These are phyloP conservation scores for Maniola hyperantus DNA, from an alignment of 2,888 invertebrate genomes.

Conservation along the genomic window DNA sequence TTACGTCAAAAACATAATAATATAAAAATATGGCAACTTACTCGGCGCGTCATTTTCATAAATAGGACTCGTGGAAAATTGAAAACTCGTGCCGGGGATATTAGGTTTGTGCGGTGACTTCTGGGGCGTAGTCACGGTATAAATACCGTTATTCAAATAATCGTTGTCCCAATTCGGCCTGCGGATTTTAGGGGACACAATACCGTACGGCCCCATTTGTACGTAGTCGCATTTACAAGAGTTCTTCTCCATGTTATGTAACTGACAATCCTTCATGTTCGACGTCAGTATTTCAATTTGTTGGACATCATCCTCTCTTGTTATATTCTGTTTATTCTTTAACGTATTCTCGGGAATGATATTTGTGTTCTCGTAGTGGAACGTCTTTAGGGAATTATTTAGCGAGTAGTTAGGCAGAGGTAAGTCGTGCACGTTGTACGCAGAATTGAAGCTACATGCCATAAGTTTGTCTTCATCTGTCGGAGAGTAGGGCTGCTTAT, in stretches of 20 bases:
- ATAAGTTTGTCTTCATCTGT: constrained; percentile 78
- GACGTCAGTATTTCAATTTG: constrained; percentile 74
- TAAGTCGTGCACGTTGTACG: constrained; percentile 71
- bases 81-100: constrained; percentile 73
- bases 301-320: constrained; percentile 74
- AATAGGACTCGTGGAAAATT: constrained; percentile 72
- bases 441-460: constrained; percentile 69
- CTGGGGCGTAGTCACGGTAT: constrained; percentile 73
- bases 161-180: constrained; percentile 72
- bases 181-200: constrained; percentile 68
- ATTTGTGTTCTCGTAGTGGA: constrained; percentile 77
- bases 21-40: constrained; percentile 46
- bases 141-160: constrained; percentile 72
- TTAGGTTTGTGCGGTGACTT: constrained; percentile 70
- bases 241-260: constrained; percentile 71
- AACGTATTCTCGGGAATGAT: constrained; percentile 74
- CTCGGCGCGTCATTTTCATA: constrained; percentile 76
- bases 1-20: background rate
- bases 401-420: constrained; percentile 84
- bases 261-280: constrained; percentile 75
- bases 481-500: constrained; percentile 76
- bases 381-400: constrained; percentile 80
- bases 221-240: constrained; percentile 77
- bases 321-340: constrained; percentile 72
- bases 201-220: constrained; percentile 73